Evolutionary conservation across 64 coral and sea anemone genomes (phyloP), one percentile per base, ranked within the genome.

Genomic region (Porites lutea): DNA sequence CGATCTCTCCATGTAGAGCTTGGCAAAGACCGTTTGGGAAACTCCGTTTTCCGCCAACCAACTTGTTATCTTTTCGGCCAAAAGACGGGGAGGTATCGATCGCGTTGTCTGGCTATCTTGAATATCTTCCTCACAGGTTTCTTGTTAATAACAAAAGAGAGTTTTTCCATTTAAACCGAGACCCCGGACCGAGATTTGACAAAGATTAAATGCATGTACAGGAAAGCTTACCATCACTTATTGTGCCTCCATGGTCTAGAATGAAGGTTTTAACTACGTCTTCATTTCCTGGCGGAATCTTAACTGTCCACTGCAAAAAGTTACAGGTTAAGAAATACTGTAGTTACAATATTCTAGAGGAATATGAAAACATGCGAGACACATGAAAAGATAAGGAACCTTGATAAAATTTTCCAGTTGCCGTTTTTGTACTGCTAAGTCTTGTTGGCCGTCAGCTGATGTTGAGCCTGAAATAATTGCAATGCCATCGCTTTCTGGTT

Each of bases 371-470:
- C 70, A 72, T 44, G 70, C 11, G 70, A 72, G 7, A 72, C 44
- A 72, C 37, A 13, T 72, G 70, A 45, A 72, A 72, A 72, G 70
- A 72, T 72, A 72, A 72, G 7, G 23, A 72, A 72, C 70, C 70
- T 72, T 3, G 70, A 72, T 72, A 72, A 72, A 72, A 12, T 72
- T 72, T 72, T 72, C 44, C 70, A 12, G 70, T 72, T 72, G 70
- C 70, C 7, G 70, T 23, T 72, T 72, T 72, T 72, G 70, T 12
- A 12, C 57, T 6, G 57, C 57, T 59, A 23, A 43, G 70, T 72
- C 70, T 72, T 72, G 70, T 72, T 72, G 70, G 70, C 70, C 70
- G 14, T 72, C 70, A 72, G 70, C 70, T 72, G 70, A 72, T 72
- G 70, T 72, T 3, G 27, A 72, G 7, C 14, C 70, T 72, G 14